Percentiles rank a stretch among this genome's conserved stretches.
Conservation (phyloP, 2,888 invertebrate species). For the Protophormia terraenovae region DNA sequence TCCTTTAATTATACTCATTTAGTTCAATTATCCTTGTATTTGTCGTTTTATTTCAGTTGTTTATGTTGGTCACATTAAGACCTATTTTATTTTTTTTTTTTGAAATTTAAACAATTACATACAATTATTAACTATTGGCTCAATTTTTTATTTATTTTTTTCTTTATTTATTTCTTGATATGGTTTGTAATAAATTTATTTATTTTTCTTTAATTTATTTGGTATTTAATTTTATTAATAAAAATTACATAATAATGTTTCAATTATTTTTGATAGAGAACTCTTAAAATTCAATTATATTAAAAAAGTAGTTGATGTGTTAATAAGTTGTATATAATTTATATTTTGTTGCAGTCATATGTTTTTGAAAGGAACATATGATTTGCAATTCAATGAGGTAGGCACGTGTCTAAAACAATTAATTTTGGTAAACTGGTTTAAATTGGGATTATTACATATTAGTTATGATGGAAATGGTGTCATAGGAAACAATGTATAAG, state of each 20-base stretch:
- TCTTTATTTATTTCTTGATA: not conserved
- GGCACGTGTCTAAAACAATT: not conserved
- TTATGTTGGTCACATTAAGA: slow-evolving; percentile 6
- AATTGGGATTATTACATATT: too few relatives aligned
- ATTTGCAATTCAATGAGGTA: not conserved
- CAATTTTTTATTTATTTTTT: slow-evolving; percentile 13
- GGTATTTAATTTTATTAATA: slow-evolving; percentile 26
- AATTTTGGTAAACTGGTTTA: not conserved
- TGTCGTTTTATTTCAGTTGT: not conserved
- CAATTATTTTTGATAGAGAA: slow-evolving; percentile 36
- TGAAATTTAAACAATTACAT: slow-evolving; percentile 15
- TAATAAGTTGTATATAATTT: slow-evolving; percentile 16
- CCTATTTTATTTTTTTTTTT: not conserved
- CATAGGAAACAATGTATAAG: not conserved
- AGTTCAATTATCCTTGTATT: too few relatives aligned
- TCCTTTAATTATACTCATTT: not conserved
- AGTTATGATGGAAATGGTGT: not conserved
- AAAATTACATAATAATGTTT: slow-evolving; percentile 40
- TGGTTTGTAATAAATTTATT: slow-evolving; percentile 8
- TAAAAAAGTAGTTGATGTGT: not conserved
- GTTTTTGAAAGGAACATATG: not conserved
- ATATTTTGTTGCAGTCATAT: not conserved
- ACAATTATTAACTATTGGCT: slow-evolving; percentile 24
- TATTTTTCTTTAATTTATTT: slow-evolving; percentile 36
- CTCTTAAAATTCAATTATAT: not conserved